Evolutionary conservation across 2,888 invertebrate species (phyloP).

Genomic region (Cataglyphis rosenhaueri): DNA sequence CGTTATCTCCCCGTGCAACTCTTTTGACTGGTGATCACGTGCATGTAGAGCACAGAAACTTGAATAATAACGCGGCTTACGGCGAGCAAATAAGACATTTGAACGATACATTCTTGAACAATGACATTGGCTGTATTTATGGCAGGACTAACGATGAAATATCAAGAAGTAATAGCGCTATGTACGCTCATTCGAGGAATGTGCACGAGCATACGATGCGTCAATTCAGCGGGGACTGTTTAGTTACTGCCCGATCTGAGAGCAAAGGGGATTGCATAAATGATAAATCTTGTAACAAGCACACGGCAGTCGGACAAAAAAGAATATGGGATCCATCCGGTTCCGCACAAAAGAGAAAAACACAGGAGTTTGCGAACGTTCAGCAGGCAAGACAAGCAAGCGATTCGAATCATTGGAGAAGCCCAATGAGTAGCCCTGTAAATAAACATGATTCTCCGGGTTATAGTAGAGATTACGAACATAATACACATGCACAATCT

Average conservation of each 20-base stretch:
- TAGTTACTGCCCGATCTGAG: constrained; percentile 48
- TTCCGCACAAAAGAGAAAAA: constrained; percentile 54
- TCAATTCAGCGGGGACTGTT: constrained; percentile 46
- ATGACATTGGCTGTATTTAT: constrained; percentile 77
- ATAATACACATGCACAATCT: constrained; percentile 40
- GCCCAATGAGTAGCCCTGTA: constrained; percentile 17
- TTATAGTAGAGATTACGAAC: constrained; percentile 43
- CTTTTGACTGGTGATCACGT: constrained; percentile 81
- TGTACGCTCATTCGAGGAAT: constrained; percentile 55
- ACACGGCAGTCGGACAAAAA: constrained; percentile 41
- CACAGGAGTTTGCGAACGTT: constrained; percentile 36
- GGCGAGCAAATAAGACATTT: constrained; percentile 57
- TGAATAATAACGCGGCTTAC: constrained; percentile 57
- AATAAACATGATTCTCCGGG: constrained; percentile 43
- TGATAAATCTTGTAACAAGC: constrained; percentile 49
- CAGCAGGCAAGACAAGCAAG: constrained; percentile 38
- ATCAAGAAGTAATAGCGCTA: constrained; percentile 13
- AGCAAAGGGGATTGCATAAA: constrained; percentile 50
- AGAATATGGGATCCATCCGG: constrained; percentile 55
- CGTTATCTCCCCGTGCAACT: constrained; percentile 72
- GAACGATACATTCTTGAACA: constrained; percentile 68
- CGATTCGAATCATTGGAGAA: constrained; percentile 44
- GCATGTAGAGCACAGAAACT: constrained; percentile 78
- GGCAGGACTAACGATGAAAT: constrained; percentile 75
- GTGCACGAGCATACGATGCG: constrained; percentile 33